phyloP scores from a whole-genome alignment of 2,797 vertebrate genomes.

The Crax fasciolata region DNA sequence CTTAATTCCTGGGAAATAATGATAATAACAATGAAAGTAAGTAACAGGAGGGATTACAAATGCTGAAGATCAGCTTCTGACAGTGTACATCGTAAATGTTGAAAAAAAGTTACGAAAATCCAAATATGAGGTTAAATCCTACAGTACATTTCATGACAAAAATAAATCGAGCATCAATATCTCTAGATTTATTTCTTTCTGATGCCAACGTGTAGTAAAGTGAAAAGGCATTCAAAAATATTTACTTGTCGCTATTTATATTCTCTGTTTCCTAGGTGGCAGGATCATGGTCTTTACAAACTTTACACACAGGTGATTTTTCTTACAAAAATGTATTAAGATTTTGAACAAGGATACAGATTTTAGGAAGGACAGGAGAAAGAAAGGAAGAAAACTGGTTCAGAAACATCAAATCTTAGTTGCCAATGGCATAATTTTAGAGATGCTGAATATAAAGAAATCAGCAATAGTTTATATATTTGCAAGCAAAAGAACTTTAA shows the following conservation, averaged over 20 bases:
- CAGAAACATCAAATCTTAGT: background rate
- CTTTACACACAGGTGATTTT: background rate
- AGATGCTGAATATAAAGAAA: background rate
- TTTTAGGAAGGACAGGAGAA: background rate
- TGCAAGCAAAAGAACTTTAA: background rate
- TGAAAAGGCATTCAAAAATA: background rate
- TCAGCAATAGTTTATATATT: background rate
- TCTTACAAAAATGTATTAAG: background rate
- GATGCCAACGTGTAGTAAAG: background rate
- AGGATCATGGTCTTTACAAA: background rate
- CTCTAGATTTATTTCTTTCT: background rate
- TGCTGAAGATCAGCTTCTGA: background rate
- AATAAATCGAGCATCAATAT: background rate
- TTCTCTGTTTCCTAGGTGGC: background rate
- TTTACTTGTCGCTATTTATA: background rate
- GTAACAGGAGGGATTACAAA: background rate
- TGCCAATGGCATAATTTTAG: background rate
- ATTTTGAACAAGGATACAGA: background rate
- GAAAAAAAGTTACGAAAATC: background rate
- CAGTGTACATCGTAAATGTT: background rate
- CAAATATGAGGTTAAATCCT: background rate
- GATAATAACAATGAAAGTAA: background rate
- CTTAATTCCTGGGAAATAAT: background rate
- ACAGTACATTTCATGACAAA: background rate
- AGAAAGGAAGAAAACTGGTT: background rate